Conservation (phyloP, 2,113 vertebrate genomes). For the Cochlearius cochlearius region DNA sequence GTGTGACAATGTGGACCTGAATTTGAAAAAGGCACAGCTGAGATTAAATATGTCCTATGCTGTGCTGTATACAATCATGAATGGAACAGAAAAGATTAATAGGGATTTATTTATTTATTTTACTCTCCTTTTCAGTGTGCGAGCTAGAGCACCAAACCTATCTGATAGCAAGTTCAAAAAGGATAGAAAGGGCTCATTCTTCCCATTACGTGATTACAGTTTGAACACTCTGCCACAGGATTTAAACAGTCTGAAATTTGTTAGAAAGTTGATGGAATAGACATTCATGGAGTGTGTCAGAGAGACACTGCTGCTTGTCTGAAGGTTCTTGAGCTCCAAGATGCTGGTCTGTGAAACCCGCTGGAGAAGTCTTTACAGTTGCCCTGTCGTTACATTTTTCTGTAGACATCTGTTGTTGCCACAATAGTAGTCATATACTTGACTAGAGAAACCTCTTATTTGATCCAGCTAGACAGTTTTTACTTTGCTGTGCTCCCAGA, state of each 20-base stretch:
- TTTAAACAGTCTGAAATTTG: neutral
- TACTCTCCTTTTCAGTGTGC: neutral
- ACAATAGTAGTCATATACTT: neutral
- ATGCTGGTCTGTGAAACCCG: neutral
- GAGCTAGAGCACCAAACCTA: neutral
- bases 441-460: neutral
- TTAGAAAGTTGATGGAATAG: neutral
- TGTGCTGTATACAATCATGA: neutral
- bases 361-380: neutral
- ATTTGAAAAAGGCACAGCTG: neutral
- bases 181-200: neutral
- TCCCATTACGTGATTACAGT: neutral
- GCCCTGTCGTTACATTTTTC: neutral
- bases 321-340: neutral
- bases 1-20: neutral
- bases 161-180: neutral
- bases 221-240: neutral
- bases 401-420: neutral
- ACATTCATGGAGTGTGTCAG: neutral
- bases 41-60: neutral
- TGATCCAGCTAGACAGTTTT: neutral
- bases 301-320: neutral
- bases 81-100: neutral
- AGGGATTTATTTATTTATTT: neutral
- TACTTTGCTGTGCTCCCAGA: neutral